Evolutionary conservation across 2,888 invertebrate genomes (phyloP), one percentile per base, ranked within the genome.

Genomic region (Drosophila subsilvestris): DNA sequence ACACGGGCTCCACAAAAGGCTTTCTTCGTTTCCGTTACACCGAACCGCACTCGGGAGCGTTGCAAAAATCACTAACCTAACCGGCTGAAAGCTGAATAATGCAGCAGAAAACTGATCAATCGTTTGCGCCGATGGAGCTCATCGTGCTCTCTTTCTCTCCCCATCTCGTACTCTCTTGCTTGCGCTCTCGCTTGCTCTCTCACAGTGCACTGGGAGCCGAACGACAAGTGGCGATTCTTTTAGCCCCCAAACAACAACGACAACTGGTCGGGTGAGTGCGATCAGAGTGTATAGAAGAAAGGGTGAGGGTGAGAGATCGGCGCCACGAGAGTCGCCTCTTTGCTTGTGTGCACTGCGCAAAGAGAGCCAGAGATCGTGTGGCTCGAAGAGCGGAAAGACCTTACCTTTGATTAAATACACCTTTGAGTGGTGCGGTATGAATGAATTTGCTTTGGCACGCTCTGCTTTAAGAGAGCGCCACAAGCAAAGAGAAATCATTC

Each of bases 11-110:
- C 37, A n/a, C 37, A 37, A 37, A 37, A 7, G n/a, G 37, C 37
- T 37, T 12, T n/a, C n/a, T 12, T 37, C 37, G 37, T n/a, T 37
- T 37, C 37, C 37, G 37, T 37, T 37, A 37, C 37, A 14, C 37
- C 37, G 37, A 81, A 74, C 83, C 86, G 88, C 78, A 86, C 88
- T 75, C 85, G 76, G 77, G 74, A 83, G 77, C 86, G 78, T 85
- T 78, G 78, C 76, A 80, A 81, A 85, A 80, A 79, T 72, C 79
- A 89, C 89, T 89, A 37, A 37, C 14, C 7, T 2, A 37, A 37
- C 37, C 37, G 37, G 37, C 37, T 37, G 37, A 37, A 37, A 37
- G 37, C 37, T 37, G 37, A 37, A 77, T 81, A 37, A 77, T 81
- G 58, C 69, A 63, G 58, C 54, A 22, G 55, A 47, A 18, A 45